A percentile compares a stretch with the other conserved stretches of the same genome.
These are phyloP conservation scores for Microcaecilia unicolor DNA, from an alignment of 2,797 vertebrate species.

Conservation along the genomic window DNA sequence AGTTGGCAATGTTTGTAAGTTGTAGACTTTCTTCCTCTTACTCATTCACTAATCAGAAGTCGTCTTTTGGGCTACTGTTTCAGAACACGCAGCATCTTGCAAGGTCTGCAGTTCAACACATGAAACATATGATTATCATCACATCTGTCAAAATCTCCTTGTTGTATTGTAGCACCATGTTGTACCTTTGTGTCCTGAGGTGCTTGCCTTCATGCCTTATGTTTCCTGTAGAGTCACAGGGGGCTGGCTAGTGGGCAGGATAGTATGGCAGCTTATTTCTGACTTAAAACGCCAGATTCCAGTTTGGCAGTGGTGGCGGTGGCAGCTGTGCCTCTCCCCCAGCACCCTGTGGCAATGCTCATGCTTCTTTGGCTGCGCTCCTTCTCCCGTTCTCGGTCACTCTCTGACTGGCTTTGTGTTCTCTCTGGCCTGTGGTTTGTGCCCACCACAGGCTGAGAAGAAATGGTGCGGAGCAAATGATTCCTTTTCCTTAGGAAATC, in stretches of 20 bases:
- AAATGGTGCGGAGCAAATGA: slow-evolving; percentile 88
- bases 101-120: slow-evolving; percentile 29
- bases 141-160: slow-evolving; percentile 23
- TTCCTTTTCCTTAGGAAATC: slow-evolving; percentile 92
- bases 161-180: slow-evolving; percentile 62
- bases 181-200: slow-evolving; percentile 33
- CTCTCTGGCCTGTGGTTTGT: slow-evolving; percentile 61
- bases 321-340: slow-evolving; percentile 72
- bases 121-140: slow-evolving; percentile 5
- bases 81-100: slow-evolving; percentile 19
- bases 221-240: background rate
- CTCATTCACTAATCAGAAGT: slow-evolving; percentile 6
- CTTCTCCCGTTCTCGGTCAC: slow-evolving; percentile 69
- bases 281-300: slow-evolving; percentile 66
- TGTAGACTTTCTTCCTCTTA: slow-evolving; percentile 6
- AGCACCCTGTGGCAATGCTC: slow-evolving; percentile 85
- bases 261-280: slow-evolving; percentile 54
- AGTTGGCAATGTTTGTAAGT: slow-evolving; percentile 11
- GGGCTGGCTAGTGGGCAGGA: background rate
- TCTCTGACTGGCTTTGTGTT: slow-evolving; percentile 71
- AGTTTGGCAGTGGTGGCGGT: slow-evolving; percentile 60
- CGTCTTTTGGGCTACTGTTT: slow-evolving; percentile 8
- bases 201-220: slow-evolving; percentile 3
- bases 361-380: slow-evolving; percentile 79
- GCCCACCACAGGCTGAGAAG: slow-evolving; percentile 60